Evolutionary conservation across 2,888 invertebrate species (phyloP), one percentile per base, ranked within the genome.

Genomic region (Lithosia quadra): DNA sequence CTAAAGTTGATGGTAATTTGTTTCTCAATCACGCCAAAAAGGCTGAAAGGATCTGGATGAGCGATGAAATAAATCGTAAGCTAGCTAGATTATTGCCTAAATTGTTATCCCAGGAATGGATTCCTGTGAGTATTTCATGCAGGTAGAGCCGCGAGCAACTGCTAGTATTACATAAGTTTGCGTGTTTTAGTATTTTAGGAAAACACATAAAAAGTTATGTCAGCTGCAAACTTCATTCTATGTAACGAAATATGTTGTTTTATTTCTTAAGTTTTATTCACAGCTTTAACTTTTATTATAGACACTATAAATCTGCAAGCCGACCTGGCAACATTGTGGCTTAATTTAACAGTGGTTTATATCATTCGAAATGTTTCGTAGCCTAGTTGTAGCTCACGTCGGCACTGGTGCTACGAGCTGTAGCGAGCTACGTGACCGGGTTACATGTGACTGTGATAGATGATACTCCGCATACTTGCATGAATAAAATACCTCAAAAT

Each of bases 351-450:
- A 56, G 60, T 49, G 21, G 56, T 55, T 56, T 61, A 56, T 55
- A 49, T 60, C 70, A 67, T 63, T 58, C 53, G 67, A 66, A 72
- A 72, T 73, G 73, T 69, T 69, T 77, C 82, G 89, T 89, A 89
- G 88, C 84, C 83, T 82, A 76, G 82, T 81, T 84, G 83, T 83
- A 78, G 80, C 66, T 75, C 66, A 59, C 57, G 59, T 75, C 73
- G 66, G 67, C 63, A 68, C 64, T 68, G 73, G 62, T 59, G 79
- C 86, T 85, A 85, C 85, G 84, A 66, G 59, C 59, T 78, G 85
- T 84, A 85, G 82, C 82, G 84, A 24, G 64, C 86, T 87, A 89
- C 90, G 89, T 88, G 87, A 90, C 89, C 90, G 88, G 87, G 88
- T 90, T 86, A 88, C 84, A 74, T 57, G 78, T 90, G 90, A 90